Evolutionary conservation across 2,888 invertebrate genomes (phyloP).

Genomic region (Drosophila siamana): DNA sequence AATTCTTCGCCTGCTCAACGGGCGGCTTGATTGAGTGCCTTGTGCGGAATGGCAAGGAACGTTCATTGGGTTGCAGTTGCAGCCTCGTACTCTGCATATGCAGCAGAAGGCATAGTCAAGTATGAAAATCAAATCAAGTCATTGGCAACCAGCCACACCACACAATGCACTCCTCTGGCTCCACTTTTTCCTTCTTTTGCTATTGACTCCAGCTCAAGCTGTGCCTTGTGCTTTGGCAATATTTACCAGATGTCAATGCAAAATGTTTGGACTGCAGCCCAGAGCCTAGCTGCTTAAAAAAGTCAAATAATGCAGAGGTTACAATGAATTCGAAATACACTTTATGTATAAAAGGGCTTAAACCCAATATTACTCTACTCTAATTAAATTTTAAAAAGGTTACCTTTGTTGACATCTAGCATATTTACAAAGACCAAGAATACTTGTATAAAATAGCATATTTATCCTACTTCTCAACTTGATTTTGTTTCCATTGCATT

Average conservation of each 20-base stretch:
- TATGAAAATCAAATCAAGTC: constrained; percentile 80
- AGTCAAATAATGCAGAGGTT: not conserved
- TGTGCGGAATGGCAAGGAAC: not conserved
- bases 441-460: too few species aligned
- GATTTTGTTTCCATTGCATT: too few species aligned
- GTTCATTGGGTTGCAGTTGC: not conserved
- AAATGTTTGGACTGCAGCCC: constrained; percentile 63
- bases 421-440: too few species aligned
- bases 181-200: not conserved
- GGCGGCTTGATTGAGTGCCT: constrained; percentile 77
- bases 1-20: constrained; percentile 45
- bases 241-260: constrained; percentile 82
- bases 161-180: constrained; percentile 1
- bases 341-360: too few species aligned
- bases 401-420: too few species aligned
- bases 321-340: constrained; percentile 40
- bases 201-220: constrained; percentile 49
- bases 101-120: constrained; percentile 46
- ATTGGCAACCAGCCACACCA: constrained; percentile 57
- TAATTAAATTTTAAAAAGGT: too few species aligned
- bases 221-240: constrained; percentile 64
- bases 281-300: constrained; percentile 47
- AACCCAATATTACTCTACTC: too few species aligned
- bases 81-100: constrained; percentile 41
- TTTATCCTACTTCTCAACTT: too few species aligned